Conservation (phyloP, 35 echinoderm and acorn worm species). For the Patiria miniata region DNA sequence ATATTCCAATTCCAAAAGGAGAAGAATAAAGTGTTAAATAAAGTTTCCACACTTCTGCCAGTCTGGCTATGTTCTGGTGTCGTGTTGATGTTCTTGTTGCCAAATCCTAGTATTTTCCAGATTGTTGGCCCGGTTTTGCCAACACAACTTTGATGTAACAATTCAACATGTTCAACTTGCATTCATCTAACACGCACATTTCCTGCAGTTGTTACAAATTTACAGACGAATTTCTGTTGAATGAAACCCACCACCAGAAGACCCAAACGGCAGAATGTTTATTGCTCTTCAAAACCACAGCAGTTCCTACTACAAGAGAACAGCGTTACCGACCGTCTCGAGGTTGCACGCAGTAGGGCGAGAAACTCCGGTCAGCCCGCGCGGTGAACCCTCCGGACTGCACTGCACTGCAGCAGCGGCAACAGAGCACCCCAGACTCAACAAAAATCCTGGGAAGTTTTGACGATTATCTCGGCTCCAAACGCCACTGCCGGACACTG, state of each 20-base stretch:
- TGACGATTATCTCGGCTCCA: background rate
- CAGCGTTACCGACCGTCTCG: background rate
- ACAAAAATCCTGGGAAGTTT: too few species aligned
- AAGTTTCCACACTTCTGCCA: background rate
- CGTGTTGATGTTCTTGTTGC: background rate
- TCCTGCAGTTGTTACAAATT: background rate
- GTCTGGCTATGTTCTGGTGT: background rate
- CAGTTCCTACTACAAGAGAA: background rate
- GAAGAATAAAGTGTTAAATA: background rate
- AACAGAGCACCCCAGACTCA: background rate
- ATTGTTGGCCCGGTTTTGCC: background rate
- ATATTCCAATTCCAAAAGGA: background rate
- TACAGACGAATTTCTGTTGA: background rate
- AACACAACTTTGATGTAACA: background rate
- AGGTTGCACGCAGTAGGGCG: background rate
- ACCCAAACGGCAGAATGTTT: background rate
- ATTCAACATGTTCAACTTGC: background rate
- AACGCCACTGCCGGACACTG: background rate
- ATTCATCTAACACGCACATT: slow-evolving; percentile 13
- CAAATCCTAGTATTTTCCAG: background rate
- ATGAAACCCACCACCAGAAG: slow-evolving; percentile 17
- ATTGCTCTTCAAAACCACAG: background rate
- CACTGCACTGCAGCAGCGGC: background rate
- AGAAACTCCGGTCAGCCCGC: background rate
- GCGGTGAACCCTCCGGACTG: background rate